A percentile compares a stretch with the other conserved stretches of the same genome.
phyloP scores from a whole-genome alignment of 2,113 vertebrate species.

The Dromaius novaehollandiae region DNA sequence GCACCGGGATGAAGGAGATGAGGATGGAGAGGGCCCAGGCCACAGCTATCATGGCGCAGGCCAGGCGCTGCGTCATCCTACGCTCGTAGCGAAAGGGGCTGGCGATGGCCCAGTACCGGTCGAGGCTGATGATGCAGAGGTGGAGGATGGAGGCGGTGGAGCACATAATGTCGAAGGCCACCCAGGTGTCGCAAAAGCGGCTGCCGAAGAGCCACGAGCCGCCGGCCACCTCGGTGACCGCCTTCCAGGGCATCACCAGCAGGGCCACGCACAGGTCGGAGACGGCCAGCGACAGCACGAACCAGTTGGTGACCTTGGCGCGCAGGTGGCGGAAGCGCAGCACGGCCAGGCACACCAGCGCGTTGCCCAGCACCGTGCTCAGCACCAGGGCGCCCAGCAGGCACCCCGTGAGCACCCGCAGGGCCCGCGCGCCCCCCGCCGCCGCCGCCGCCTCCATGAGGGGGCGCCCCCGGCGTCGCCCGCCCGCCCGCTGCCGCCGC shows the following conservation, averaged over 20 bases:
- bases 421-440: not conserved
- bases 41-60: conserved; percentile 79
- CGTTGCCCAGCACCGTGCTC: conserved; percentile 81
- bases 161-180: conserved; percentile 86
- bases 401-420: conserved; percentile 77
- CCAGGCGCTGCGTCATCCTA: conserved; percentile 80
- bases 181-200: conserved; percentile 81
- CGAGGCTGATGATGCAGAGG: conserved; percentile 86
- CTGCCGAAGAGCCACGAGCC: conserved; percentile 79
- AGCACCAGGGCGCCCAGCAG: conserved; percentile 80
- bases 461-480: too few relatives aligned
- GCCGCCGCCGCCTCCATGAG: too few relatives aligned
- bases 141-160: conserved; percentile 84
- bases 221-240: conserved; percentile 75
- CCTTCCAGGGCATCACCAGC: conserved; percentile 86
- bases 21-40: conserved; percentile 83
- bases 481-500: too few relatives aligned
- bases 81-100: conserved; percentile 83
- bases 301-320: conserved; percentile 84
- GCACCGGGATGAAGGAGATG: conserved; percentile 84
- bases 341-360: conserved; percentile 77
- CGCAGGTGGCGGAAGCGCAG: conserved; percentile 77
- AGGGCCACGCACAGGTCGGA: conserved; percentile 84
- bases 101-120: conserved; percentile 85
- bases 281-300: conserved; percentile 83